Conservation (phyloP, 1,140 invertebrate species). For the Drosophila leontia region DNA sequence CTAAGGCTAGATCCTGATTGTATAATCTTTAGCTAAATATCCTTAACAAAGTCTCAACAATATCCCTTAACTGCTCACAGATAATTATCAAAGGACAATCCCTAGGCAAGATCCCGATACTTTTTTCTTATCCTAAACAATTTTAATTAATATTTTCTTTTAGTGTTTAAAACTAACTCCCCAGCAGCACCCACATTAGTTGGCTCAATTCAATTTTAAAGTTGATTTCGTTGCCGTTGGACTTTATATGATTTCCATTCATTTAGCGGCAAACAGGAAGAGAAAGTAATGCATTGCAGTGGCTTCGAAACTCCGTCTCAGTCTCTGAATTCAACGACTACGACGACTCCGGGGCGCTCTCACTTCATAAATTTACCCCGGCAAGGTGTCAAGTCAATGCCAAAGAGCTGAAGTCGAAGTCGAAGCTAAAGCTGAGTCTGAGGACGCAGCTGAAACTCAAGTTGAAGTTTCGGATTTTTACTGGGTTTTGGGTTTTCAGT, state of each 20-base stretch:
- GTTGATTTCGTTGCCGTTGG: constrained; percentile 33
- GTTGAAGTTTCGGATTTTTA: constrained; percentile 30
- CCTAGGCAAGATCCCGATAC: too few species aligned
- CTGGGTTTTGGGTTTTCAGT: constrained; percentile 24
- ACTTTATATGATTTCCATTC: constrained; percentile 70
- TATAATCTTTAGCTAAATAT: background rate
- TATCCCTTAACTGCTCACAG: background rate
- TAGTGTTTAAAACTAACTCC: background rate
- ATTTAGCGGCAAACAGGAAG: constrained; percentile 79
- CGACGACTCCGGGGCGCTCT: constrained; percentile 59
- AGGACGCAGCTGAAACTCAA: constrained; percentile 32
- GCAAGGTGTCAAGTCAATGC: constrained; percentile 81
- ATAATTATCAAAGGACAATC: too few species aligned
- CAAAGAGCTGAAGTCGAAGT: constrained; percentile 56
- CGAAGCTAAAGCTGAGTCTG: constrained; percentile 25
- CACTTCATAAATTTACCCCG: constrained; percentile 76
- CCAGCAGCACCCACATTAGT: constrained; percentile 36
- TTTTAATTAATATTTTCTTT: background rate
- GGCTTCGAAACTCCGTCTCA: constrained; percentile 36
- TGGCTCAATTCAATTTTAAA: constrained; percentile 26
- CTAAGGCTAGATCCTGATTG: too few species aligned
- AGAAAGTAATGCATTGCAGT: constrained; percentile 75
- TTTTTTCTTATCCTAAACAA: background rate
- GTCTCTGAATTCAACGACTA: constrained; percentile 27
- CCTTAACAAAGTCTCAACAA: background rate